A percentile compares a stretch with the other conserved stretches of the same genome.
These are phyloP conservation scores for Scomberomorus guttatus DNA, from an alignment of 2,797 vertebrate genomes.

Conservation along the genomic window DNA sequence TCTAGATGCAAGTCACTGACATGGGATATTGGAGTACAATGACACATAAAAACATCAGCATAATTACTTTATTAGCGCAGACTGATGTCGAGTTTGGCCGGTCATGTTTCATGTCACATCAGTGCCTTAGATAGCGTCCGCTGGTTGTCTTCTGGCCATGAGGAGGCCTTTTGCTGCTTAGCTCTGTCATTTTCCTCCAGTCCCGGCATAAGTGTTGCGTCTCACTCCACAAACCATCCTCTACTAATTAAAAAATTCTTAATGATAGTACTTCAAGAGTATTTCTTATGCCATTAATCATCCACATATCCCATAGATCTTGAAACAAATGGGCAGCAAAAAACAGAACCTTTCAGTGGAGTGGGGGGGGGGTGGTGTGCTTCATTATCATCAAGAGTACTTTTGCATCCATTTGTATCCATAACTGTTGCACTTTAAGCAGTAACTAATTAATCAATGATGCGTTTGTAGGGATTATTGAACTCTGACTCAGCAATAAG, in stretches of 20 bases:
- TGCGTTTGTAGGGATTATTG: constrained; percentile 61
- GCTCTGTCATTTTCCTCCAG: constrained; percentile 38
- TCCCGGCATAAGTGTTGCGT: constrained; percentile 32
- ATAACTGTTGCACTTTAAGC: constrained; percentile 63
- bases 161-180: constrained; percentile 47
- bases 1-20: constrained; percentile 55
- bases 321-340: constrained; percentile 43
- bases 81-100: constrained; percentile 35
- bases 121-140: constrained; percentile 40
- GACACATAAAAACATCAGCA: constrained; percentile 42
- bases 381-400: constrained; percentile 63
- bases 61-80: constrained; percentile 58
- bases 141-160: constrained; percentile 44
- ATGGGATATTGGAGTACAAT: constrained; percentile 36
- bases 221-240: constrained; percentile 55
- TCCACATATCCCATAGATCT: constrained; percentile 61
- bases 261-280: constrained; percentile 62
- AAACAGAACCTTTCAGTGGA: constrained; percentile 33
- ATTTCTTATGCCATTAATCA: constrained; percentile 69
- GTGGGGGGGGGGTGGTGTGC: background rate
- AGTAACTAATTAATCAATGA: constrained; percentile 62
- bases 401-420: constrained; percentile 64
- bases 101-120: constrained; percentile 66
- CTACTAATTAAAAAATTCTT: constrained; percentile 72
- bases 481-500: constrained; percentile 54